These are phyloP conservation scores for Malurus elegans DNA, from an alignment of 2,113 vertebrate species.

Conservation along the genomic window DNA sequence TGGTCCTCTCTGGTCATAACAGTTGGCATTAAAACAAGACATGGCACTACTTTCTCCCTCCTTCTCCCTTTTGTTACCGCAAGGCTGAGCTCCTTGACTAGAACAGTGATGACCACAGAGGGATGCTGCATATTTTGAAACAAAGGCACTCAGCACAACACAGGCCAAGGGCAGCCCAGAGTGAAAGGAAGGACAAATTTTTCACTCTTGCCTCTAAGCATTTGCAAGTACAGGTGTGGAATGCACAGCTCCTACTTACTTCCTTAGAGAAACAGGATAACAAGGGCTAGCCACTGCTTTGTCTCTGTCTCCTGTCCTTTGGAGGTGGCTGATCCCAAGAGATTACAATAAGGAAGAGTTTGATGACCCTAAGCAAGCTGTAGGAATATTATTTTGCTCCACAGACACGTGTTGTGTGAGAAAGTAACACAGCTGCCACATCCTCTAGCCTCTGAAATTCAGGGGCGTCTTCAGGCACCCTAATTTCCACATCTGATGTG, in stretches of 20 bases:
- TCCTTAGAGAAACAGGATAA: not conserved
- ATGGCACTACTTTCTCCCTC: not conserved
- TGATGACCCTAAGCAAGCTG: not conserved
- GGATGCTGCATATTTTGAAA: not conserved
- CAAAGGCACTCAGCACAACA: not conserved
- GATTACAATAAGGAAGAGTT: not conserved
- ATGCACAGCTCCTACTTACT: not conserved
- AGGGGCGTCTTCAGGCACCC: not conserved
- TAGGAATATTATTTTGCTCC: not conserved
- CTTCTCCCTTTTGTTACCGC: not conserved
- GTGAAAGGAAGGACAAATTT: not conserved
- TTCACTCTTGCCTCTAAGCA: not conserved
- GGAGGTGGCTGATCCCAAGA: not conserved
- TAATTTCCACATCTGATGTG: not conserved
- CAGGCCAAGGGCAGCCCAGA: not conserved
- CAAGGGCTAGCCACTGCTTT: not conserved
- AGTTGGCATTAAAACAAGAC: not conserved
- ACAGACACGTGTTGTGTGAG: accelerated
- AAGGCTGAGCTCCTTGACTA: not conserved
- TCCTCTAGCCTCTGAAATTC: not conserved
- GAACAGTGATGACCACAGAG: not conserved
- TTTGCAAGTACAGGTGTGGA: not conserved
- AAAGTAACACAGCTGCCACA: not conserved
- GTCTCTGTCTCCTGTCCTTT: not conserved
- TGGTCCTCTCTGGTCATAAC: not conserved